A percentile compares a stretch with the other conserved stretches of the same genome.
These are phyloP conservation scores for Furcifer pardalis DNA, from an alignment of 2,797 vertebrate species.

Conservation along the genomic window DNA sequence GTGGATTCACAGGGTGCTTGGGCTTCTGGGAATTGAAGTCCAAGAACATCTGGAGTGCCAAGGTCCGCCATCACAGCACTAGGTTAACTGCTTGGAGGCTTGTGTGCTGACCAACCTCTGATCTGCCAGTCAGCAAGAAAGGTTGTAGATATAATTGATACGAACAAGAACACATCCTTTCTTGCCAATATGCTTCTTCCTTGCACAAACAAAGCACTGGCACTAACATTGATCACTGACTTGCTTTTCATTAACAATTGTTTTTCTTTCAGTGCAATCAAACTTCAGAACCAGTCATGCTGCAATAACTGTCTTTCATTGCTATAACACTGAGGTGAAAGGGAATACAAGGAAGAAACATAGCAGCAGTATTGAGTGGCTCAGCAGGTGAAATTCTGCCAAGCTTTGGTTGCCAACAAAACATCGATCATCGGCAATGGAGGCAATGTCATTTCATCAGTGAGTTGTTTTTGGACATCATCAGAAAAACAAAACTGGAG, in stretches of 20 bases:
- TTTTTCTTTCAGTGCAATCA: constrained; percentile 17
- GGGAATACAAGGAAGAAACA: background rate
- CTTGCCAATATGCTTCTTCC: background rate
- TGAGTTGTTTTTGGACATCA: background rate
- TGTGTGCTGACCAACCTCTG: constrained; percentile 14
- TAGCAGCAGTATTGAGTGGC: constrained; percentile 16
- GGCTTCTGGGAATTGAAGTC: too few relatives aligned
- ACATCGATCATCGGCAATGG: background rate
- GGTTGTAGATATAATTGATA: background rate
- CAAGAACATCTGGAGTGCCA: too few relatives aligned
- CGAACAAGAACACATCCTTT: constrained; percentile 13
- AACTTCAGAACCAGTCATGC: constrained; percentile 20
- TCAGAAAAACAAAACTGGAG: constrained; percentile 20
- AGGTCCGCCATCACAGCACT: too few relatives aligned
- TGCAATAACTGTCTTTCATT: background rate
- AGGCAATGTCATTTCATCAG: background rate
- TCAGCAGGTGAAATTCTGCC: background rate
- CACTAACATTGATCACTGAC: constrained; percentile 10
- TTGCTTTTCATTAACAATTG: constrained; percentile 10
- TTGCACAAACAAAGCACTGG: constrained; percentile 12
- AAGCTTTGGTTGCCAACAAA: background rate
- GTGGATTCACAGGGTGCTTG: too few relatives aligned
- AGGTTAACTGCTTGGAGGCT: background rate
- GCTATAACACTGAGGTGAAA: background rate
- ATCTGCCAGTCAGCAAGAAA: background rate